phyloP scores from a whole-genome alignment of 1,140 invertebrate genomes.

The Drosophila nikananu region DNA sequence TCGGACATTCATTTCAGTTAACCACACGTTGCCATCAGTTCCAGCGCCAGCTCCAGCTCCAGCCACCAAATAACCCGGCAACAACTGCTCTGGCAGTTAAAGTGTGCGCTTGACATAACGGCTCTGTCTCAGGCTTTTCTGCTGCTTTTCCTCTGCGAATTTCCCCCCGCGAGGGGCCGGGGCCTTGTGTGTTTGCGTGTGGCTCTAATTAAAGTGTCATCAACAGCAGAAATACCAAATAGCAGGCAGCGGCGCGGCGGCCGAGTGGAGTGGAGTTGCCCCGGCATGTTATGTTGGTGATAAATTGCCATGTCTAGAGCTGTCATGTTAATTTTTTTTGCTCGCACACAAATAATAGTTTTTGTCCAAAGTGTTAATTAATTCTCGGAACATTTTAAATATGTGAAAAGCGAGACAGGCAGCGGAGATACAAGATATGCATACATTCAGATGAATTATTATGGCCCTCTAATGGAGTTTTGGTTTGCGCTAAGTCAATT shows the following conservation, averaged over 20 bases:
- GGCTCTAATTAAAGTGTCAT: slow-evolving; percentile 84
- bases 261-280: slow-evolving; percentile 38
- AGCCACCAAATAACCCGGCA: slow-evolving; percentile 38
- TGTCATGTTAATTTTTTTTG: slow-evolving; percentile 82
- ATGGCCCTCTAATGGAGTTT: slow-evolving; percentile 40
- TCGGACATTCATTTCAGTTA: slow-evolving; percentile 78
- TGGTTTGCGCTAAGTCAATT: slow-evolving; percentile 27
- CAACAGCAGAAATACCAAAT: slow-evolving; percentile 65
- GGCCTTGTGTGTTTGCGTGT: slow-evolving; percentile 78
- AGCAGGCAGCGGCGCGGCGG: slow-evolving; percentile 33
- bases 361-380: slow-evolving; percentile 81
- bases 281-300: slow-evolving; percentile 77
- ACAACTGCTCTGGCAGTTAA: slow-evolving; percentile 64
- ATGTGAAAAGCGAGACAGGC: slow-evolving; percentile 39
- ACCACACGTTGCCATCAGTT: slow-evolving; percentile 55
- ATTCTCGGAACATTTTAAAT: slow-evolving; percentile 76
- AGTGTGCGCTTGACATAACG: slow-evolving; percentile 75
- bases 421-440: slow-evolving; percentile 25
- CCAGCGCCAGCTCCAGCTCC: slow-evolving; percentile 3
- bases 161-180: slow-evolving; percentile 17
- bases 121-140: slow-evolving; percentile 43
- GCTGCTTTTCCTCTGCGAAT: slow-evolving; percentile 21
- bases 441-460: slow-evolving; percentile 12
- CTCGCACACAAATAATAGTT: slow-evolving; percentile 77
- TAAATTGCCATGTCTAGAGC: slow-evolving; percentile 82